Percentiles rank a stretch among this genome's conserved stretches.
These are phyloP conservation scores for Drosophila tropicalis DNA, from an alignment of 1,140 invertebrate genomes.

Conservation along the genomic window DNA sequence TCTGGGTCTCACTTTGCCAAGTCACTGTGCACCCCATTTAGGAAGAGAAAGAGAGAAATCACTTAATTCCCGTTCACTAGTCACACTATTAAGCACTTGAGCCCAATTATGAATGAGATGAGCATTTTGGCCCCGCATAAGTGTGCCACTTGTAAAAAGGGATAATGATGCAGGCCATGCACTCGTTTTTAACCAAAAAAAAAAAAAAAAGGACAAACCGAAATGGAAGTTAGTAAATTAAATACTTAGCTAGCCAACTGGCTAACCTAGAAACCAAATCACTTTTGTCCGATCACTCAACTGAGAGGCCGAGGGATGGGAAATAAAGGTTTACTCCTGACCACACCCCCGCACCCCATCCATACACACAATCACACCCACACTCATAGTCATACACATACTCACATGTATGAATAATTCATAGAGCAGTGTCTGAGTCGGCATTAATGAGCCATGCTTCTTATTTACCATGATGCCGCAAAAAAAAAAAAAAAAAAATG, in stretches of 20 bases:
- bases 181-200: neutral
- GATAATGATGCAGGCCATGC: neutral
- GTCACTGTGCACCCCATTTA: constrained; percentile 40
- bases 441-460: constrained; percentile 76
- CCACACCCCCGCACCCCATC: constrained; percentile 35
- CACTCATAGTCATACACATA: constrained; percentile 3
- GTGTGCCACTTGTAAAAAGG: constrained; percentile 64
- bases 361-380: constrained; percentile 38
- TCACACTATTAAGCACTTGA: constrained; percentile 44
- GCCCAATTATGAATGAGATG: constrained; percentile 56
- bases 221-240: constrained; percentile 56
- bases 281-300: constrained; percentile 5
- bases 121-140: constrained; percentile 36
- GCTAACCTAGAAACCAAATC: constrained; percentile 6
- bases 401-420: constrained; percentile 69
- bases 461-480: constrained; percentile 78
- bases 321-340: neutral
- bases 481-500: constrained; percentile 37
- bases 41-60: constrained; percentile 51
- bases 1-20: constrained; percentile 12
- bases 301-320: constrained; percentile 6
- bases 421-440: constrained; percentile 43
- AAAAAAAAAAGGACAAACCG: neutral
- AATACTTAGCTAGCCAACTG: constrained; percentile 27
- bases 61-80: constrained; percentile 54